Conservation (phyloP, 2,888 invertebrate species). For the Leptinotarsa rubiginosa region DNA sequence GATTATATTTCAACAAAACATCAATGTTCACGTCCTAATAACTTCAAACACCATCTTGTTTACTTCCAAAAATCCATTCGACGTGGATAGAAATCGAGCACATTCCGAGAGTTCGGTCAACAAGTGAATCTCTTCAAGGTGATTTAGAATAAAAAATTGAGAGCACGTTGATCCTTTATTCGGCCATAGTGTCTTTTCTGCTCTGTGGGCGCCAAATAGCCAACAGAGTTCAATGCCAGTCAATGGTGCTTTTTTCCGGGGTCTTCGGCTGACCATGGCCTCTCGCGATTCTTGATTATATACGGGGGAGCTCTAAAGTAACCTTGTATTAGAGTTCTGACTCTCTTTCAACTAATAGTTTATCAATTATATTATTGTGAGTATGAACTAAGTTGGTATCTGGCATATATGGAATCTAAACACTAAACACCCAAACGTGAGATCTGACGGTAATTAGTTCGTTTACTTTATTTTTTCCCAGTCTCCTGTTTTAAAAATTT, state of each 20-base stretch:
- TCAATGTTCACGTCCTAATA: conserved; percentile 11
- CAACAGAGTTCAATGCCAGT: conserved; percentile 60
- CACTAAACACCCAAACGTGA: no score
- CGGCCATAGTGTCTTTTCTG: conserved; percentile 33
- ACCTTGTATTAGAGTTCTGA: neutral
- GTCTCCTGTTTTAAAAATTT: no score
- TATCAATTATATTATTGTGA: no score
- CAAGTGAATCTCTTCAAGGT: conserved; percentile 46
- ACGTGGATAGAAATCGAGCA: conserved; percentile 14
- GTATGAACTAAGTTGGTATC: no score
- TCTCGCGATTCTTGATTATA: conserved; percentile 36
- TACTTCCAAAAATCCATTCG: conserved; percentile 22
- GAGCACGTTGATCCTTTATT: conserved; percentile 26
- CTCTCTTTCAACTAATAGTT: neutral
- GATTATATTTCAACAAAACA: conserved; percentile 8
- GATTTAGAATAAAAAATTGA: conserved; percentile 35
- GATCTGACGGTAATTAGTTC: no score
- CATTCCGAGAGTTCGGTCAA: conserved; percentile 33
- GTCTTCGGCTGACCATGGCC: conserved; percentile 63
- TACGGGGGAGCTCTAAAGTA: conserved; percentile 4
- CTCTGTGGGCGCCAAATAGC: conserved; percentile 47
- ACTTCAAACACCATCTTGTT: conserved; percentile 15
- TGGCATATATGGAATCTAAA: no score
- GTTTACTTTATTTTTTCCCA: no score
- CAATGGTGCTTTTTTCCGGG: conserved; percentile 60